phyloP scores from a whole-genome alignment of 2,113 vertebrate species.

The Scatophagus argus region DNA sequence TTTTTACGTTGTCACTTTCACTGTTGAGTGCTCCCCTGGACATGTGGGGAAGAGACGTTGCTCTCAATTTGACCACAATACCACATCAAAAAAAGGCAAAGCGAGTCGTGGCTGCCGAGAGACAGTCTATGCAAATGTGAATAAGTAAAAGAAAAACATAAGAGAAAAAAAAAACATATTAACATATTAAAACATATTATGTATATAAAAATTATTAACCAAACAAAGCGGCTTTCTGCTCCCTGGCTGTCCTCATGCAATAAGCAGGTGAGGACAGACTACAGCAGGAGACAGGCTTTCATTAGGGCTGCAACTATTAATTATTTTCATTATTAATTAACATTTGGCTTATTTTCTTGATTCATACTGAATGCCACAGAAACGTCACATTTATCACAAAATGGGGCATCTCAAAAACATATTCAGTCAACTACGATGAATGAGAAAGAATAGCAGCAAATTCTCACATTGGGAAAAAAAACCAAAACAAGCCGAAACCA shows the following conservation, averaged over 20 bases:
- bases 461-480: no score
- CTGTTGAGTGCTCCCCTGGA: neutral
- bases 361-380: no score
- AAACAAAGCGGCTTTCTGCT: neutral
- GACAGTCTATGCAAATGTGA: neutral
- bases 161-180: no score
- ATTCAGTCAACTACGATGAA: neutral
- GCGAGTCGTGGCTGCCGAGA: neutral
- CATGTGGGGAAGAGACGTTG: neutral
- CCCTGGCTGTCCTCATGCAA: neutral
- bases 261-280: neutral
- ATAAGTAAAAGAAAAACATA: neutral
- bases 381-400: no score
- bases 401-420: neutral
- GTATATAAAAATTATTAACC: no score
- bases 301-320: neutral
- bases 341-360: no score
- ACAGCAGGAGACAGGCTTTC: no score
- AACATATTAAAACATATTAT: no score
- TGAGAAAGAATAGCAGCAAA: neutral
- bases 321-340: neutral
- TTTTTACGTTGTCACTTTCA: neutral
- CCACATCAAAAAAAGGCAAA: neutral
- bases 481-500: no score
- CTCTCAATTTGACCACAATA: neutral